These are phyloP conservation scores for Lumbricus terrestris DNA, from an alignment of 2,888 invertebrate genomes.

Conservation along the genomic window DNA sequence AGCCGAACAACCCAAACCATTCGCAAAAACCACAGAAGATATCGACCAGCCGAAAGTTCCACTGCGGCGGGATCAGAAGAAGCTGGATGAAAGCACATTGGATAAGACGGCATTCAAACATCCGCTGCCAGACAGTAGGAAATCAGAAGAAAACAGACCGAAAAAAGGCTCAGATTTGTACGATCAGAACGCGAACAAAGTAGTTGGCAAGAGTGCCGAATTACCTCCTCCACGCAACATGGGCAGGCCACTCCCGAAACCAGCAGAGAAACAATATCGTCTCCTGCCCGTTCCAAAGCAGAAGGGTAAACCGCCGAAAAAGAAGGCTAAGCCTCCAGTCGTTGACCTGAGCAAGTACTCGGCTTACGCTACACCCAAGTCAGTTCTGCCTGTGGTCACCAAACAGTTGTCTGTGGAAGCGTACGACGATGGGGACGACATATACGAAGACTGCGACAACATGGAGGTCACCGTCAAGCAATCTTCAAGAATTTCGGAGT, in stretches of 20 bases:
- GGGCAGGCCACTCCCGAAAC: neutral
- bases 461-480: neutral
- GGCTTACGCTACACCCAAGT: neutral
- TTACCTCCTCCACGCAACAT: neutral
- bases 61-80: neutral
- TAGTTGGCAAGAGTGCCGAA: neutral
- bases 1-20: neutral
- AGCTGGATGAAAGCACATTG: neutral
- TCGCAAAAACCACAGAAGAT: neutral
- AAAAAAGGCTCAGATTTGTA: neutral
- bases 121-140: neutral
- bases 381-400: neutral
- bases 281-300: neutral
- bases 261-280: neutral
- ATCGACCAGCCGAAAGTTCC: neutral
- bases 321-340: neutral
- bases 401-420: neutral
- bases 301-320: neutral
- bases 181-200: neutral
- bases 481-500: neutral
- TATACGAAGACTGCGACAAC: slow-evolving; percentile 14
- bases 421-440: neutral
- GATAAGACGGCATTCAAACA: neutral
- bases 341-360: neutral
- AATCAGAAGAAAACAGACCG: neutral